Evolutionary conservation across 2,888 invertebrate genomes (phyloP).

Genomic region (Noctua janthe): DNA sequence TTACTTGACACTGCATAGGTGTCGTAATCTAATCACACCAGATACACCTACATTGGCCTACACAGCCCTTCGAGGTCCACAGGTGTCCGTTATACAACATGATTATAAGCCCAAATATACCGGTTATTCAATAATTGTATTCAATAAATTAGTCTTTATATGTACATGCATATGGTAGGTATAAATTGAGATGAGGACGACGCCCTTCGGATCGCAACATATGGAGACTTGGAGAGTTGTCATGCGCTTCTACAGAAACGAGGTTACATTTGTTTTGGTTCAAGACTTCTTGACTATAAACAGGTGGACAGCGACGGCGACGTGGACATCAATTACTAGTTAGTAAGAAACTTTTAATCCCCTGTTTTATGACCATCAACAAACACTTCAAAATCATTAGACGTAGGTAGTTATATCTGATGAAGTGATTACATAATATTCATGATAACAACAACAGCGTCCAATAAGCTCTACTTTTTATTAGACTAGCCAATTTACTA

Average conservation of each 20-base stretch:
- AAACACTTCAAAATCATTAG: conserved; percentile 14
- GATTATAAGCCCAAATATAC: conserved; percentile 16
- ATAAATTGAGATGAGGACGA: conserved; percentile 71
- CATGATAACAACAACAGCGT: conserved; percentile 39
- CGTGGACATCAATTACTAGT: conserved; percentile 36
- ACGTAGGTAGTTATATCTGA: conserved; percentile 29
- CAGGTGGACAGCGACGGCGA: conserved; percentile 17
- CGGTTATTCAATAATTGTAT: conserved; percentile 13
- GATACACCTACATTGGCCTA: conserved; percentile 13
- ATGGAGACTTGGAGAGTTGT: conserved; percentile 74
- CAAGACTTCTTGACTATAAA: conserved; percentile 74
- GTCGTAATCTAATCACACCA: conserved; percentile 10
- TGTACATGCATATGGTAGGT: conserved; percentile 17
- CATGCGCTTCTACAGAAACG: conserved; percentile 77
- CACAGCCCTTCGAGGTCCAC: conserved; percentile 8
- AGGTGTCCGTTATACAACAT: conserved; percentile 33
- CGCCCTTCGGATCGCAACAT: conserved; percentile 76
- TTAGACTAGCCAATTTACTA: conserved; percentile 52
- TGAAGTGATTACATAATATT: conserved; percentile 24
- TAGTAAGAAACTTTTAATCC: background rate
- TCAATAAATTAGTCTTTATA: conserved; percentile 47
- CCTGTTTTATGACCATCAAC: background rate
- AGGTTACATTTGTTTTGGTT: conserved; percentile 79
- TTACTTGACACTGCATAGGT: background rate
- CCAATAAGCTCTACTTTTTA: conserved; percentile 45